Percentiles rank a stretch among this genome's conserved stretches.
phyloP scores from a whole-genome alignment of 2,113 vertebrate species.

The Lipophrys pholis region DNA sequence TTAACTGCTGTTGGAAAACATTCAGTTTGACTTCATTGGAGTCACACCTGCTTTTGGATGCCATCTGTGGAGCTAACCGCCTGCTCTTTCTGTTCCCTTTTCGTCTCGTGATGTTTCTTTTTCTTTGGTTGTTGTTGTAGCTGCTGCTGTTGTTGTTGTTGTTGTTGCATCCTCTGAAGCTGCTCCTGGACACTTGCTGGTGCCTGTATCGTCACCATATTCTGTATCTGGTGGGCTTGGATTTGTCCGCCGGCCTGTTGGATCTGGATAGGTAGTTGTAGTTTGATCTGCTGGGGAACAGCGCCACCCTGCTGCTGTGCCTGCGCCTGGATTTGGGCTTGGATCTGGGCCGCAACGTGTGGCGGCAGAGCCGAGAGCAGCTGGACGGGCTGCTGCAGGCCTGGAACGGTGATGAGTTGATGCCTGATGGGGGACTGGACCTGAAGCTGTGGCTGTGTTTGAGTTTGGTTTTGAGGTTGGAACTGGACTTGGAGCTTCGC shows the following conservation, averaged over 20 bases:
- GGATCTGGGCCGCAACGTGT: conserved; percentile 85
- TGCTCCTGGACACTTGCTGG: conserved; percentile 92
- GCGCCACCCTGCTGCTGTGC: conserved; percentile 87
- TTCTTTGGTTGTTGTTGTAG: conserved; percentile 80
- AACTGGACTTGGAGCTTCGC: conserved; percentile 83
- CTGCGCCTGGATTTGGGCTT: conserved; percentile 84
- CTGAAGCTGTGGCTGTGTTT: conserved; percentile 81
- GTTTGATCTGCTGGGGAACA: conserved; percentile 91
- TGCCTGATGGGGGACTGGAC: conserved; percentile 88
- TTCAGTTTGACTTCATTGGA: background rate
- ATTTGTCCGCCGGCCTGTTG: conserved; percentile 83
- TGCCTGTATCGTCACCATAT: conserved; percentile 94
- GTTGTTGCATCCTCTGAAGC: conserved; percentile 92
- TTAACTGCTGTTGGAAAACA: background rate
- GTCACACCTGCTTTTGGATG: conserved; percentile 93
- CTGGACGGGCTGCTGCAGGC: conserved; percentile 91
- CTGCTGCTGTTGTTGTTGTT: conserved; percentile 87
- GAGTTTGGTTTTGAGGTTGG: conserved; percentile 84
- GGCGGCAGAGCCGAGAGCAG: conserved; percentile 83
- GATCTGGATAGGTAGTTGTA: conserved; percentile 92
- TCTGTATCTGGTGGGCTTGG: conserved; percentile 92
- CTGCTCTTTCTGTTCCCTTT: conserved; percentile 92
- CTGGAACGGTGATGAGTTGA: conserved; percentile 91
- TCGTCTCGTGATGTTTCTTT: conserved; percentile 81
- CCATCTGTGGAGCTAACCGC: conserved; percentile 89